Base-by-base conservation (phyloP, 2,113 vertebrate genomes). In the Percina caprodes region DNA sequence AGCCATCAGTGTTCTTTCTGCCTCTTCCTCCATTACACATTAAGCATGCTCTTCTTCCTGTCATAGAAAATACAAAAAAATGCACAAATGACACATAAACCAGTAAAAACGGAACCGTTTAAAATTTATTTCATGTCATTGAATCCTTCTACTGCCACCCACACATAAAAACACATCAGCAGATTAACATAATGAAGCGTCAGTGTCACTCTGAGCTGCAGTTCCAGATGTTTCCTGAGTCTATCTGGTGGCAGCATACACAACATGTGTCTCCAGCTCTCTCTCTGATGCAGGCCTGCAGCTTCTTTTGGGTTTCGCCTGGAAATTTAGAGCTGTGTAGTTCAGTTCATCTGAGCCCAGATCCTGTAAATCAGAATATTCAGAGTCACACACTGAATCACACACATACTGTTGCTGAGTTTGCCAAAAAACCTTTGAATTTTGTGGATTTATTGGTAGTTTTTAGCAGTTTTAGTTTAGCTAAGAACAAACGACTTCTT, bases 161-260 rank as follows among this genome's bases (percentile, higher is more conserved):
- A 42, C 35, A 63, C 12, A 63, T 9, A 23, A 42, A 63, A 5
- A 7, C 16, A 39, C 18, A 21, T 4, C 35, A 45, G 35, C 19
- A 70, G 30, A 39, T 39, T 1, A 67, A 45, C 16, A 56, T 14
- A 39, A 18, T 2, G 73, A 67, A 3, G 69, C 72, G 9, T 39
- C 8, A 0, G 35, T n/a, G n/a, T 2, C 35, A 9, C 8, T 39
- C 35, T 7, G 35, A 39, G 1, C 83, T 35, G 33, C 33, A 77
- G 56, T 77, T 77, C 78, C 84, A 58, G 18, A n/a, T 39, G 9
- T 39, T 39, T 39, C 39, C 39, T 39, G 39, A 39, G 1, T 39
- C 39, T 39, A 39, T 35, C 35, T 35, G 35, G 35, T 35, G 35
- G 35, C 35, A 10, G 39, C 39, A 39, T 39, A 39, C 39, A 39